Evolutionary conservation across 2,888 invertebrate genomes (phyloP).

Genomic region (Patella depressa): DNA sequence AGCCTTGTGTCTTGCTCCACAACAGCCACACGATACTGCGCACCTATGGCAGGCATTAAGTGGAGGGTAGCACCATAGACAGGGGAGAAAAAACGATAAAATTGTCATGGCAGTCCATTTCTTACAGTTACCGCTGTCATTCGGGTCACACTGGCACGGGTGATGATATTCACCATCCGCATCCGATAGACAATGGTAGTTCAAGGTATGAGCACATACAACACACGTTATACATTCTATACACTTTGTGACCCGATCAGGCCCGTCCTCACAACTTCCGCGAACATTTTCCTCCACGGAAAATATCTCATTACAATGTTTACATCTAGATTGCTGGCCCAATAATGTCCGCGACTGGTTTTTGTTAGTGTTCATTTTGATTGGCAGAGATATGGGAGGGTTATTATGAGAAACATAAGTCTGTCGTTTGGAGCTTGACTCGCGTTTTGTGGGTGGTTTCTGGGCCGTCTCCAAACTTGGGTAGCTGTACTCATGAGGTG

Average conservation of each 20-base stretch:
- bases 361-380: constrained; percentile 60
- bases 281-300: constrained; percentile 85
- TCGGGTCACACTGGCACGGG: constrained; percentile 84
- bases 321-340: constrained; percentile 69
- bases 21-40: constrained; percentile 84
- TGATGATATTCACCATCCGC: constrained; percentile 84
- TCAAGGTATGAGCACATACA: constrained; percentile 88
- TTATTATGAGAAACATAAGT: constrained; percentile 65
- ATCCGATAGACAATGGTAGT: constrained; percentile 94
- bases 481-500: constrained; percentile 87
- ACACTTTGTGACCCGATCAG: constrained; percentile 85
- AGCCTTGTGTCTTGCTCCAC: constrained; percentile 84
- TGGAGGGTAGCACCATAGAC: constrained; percentile 94
- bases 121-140: constrained; percentile 73
- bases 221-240: constrained; percentile 88
- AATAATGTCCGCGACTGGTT: constrained; percentile 37
- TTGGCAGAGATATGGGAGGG: constrained; percentile 64
- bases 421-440: constrained; percentile 49
- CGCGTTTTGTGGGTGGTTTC: constrained; percentile 58
- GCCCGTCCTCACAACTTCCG: constrained; percentile 82
- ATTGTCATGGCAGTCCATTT: constrained; percentile 90
- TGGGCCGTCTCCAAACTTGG: constrained; percentile 76
- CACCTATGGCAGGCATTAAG: constrained; percentile 87
- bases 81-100: constrained; percentile 89
- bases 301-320: constrained; percentile 76